A percentile compares a stretch with the other conserved stretches of the same genome.
These are phyloP conservation scores for Nasonia longicornis DNA, from an alignment of 1,140 invertebrate species.

Conservation along the genomic window DNA sequence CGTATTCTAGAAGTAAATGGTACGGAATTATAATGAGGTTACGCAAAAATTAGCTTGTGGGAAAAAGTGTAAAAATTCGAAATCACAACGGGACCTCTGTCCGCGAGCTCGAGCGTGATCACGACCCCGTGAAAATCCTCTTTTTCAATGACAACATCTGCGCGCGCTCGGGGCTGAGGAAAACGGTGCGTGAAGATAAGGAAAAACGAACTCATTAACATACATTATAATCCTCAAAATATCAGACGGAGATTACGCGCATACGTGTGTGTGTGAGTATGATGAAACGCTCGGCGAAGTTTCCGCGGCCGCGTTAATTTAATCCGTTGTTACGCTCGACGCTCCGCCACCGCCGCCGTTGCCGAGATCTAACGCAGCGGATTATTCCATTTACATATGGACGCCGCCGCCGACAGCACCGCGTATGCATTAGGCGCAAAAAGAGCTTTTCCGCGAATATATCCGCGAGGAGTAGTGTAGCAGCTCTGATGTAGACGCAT, in stretches of 20 bases:
- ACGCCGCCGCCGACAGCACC: neutral
- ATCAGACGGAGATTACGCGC: neutral
- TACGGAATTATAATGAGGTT: neutral
- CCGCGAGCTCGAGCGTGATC: no score
- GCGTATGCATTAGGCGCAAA: neutral
- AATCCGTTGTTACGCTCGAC: neutral
- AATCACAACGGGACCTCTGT: neutral
- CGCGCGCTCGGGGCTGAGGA: neutral
- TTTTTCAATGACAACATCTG: neutral
- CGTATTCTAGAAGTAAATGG: no score
- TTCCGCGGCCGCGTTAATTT: neutral
- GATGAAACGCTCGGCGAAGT: neutral
- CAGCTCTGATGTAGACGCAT: neutral
- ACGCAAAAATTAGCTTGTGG: neutral
- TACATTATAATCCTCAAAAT: neutral
- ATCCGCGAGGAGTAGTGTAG: neutral
- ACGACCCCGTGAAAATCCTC: neutral
- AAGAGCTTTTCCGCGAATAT: neutral
- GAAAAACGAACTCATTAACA: neutral
- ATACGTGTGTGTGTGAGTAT: neutral
- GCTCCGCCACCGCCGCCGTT: no score
- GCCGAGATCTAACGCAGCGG: neutral
- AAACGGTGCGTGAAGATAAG: neutral
- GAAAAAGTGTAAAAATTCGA: neutral
- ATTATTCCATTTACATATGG: neutral